Percentiles rank a stretch among this genome's conserved stretches.
These are phyloP conservation scores for Cotesia glomerata DNA, from an alignment of 1,140 invertebrate genomes.

Conservation along the genomic window DNA sequence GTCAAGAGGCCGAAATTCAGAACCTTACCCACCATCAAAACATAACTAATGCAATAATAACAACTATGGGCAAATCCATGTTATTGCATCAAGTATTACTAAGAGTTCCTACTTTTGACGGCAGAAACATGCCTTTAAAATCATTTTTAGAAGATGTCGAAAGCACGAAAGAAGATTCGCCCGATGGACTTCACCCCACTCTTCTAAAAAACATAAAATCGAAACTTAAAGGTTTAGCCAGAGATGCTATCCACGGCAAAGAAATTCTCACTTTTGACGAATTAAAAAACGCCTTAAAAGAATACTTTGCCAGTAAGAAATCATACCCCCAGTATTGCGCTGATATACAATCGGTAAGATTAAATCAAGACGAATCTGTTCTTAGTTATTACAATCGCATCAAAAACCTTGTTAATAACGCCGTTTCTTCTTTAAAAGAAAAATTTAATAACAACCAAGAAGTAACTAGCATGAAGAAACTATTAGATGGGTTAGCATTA, in stretches of 20 bases:
- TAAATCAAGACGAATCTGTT: slow-evolving; percentile 6
- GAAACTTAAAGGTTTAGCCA: slow-evolving; percentile 16
- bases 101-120: slow-evolving; percentile 3
- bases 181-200: not conserved
- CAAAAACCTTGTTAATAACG: not conserved
- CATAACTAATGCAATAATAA: slow-evolving; percentile 18
- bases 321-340: slow-evolving; percentile 3
- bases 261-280: not conserved
- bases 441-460: not conserved
- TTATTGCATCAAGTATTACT: slow-evolving; percentile 12
- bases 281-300: slow-evolving; percentile 7
- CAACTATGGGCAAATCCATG: slow-evolving; percentile 9
- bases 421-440: not conserved
- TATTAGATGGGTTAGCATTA: not conserved
- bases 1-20: not conserved
- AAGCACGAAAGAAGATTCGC: not conserved
- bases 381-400: slow-evolving; percentile 9
- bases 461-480: not conserved
- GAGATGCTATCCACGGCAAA: slow-evolving; percentile 17
- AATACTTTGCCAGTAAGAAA: slow-evolving; percentile 3
- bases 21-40: slow-evolving; percentile 11
- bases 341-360: slow-evolving; percentile 15
- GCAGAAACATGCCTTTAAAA: slow-evolving; percentile 24
- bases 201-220: slow-evolving; percentile 1
- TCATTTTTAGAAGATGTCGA: slow-evolving; percentile 22